Evolutionary conservation across 2,888 invertebrate genomes (phyloP), one percentile per base, ranked within the genome.

Genomic region (Heteropelma amictum): DNA sequence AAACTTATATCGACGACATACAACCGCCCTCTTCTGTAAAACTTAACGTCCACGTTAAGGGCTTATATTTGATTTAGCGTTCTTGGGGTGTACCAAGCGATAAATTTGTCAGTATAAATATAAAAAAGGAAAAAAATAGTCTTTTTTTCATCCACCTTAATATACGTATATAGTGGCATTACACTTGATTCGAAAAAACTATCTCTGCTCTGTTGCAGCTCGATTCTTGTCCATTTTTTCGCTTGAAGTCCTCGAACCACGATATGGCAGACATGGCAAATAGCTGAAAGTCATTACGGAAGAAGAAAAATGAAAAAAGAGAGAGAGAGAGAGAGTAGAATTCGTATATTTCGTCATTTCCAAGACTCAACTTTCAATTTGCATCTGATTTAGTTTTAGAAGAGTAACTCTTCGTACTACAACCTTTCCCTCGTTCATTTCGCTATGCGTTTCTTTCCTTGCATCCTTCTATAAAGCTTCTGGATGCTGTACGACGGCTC

Each of bases 351-450:
- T 74, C 65, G 70, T 33, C 60, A 54, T 68, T 70, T 21, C 74
- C n/a, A 35, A 53, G 69, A 64, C 74, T 70, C 60, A 54, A 47
- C 73, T 77, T 73, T 65, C 74, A 74, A 75, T 77, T 77, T 77
- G 72, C 77, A 77, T 77, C 71, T 74, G 71, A 77, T 77, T 74
- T 61, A 72, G 72, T 77, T 65, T 74, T n/a, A 60, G 54, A 54
- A 63, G 77, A 72, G 71, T 68, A 77, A 74, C 74, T 77, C 74
- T 74, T 65, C 47, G 65, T 70, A 71, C 70, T 74, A 60, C 58
- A 33, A 28, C 47, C 38, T 58, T 45, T 26, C 33, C 10, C 33
- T 28, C 14, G 56, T 53, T 26, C 56, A 51, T 54, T 45, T 51
- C 47, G 61, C 54, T 40, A 35, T 47, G 38, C 17, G 8, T 8